Percentiles rank a stretch among this genome's conserved stretches.
These are phyloP conservation scores for Archips crataeganus DNA, from an alignment of 2,888 invertebrate genomes.

Conservation along the genomic window DNA sequence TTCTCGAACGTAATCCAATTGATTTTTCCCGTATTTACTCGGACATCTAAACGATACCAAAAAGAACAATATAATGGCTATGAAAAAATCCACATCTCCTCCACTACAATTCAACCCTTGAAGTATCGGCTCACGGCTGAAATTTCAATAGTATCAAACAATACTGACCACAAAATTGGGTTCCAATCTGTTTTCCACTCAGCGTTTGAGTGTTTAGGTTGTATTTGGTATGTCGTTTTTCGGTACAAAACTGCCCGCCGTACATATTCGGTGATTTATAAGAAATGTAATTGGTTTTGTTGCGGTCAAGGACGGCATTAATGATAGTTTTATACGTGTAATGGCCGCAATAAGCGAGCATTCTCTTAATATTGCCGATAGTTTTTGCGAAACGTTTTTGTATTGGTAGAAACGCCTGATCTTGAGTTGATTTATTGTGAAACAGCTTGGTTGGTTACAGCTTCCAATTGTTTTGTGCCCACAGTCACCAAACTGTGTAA, in stretches of 20 bases:
- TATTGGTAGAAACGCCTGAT: slow-evolving; percentile 11
- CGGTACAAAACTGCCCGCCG: slow-evolving; percentile 43
- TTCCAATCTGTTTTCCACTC: slow-evolving; percentile 24
- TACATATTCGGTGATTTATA: slow-evolving; percentile 71
- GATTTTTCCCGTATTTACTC: slow-evolving; percentile 36
- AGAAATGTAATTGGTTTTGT: slow-evolving; percentile 77
- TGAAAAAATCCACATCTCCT: slow-evolving; percentile 10
- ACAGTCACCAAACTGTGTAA: too few relatives aligned
- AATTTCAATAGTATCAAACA: slow-evolving; percentile 13
- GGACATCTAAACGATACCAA: slow-evolving; percentile 35
- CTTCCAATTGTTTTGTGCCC: neutral
- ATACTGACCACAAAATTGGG: slow-evolving; percentile 25
- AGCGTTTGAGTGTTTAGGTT: neutral
- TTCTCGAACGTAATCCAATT: slow-evolving; percentile 28
- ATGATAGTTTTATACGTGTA: slow-evolving; percentile 73
- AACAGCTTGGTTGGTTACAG: neutral
- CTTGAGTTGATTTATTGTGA: slow-evolving; percentile 21
- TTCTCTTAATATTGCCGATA: slow-evolving; percentile 61
- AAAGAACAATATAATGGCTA: slow-evolving; percentile 32
- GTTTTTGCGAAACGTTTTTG: slow-evolving; percentile 23
- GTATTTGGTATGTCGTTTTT: slow-evolving; percentile 9
- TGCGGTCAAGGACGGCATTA: slow-evolving; percentile 73
- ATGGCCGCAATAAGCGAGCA: slow-evolving; percentile 65
- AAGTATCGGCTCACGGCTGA: slow-evolving; percentile 6
- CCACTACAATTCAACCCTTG: slow-evolving; percentile 15